Percentiles rank a stretch among this genome's conserved stretches.
These are phyloP conservation scores for Microctenopoma stevenorrisi DNA, from an alignment of 2,797 vertebrate genomes.

Conservation along the genomic window DNA sequence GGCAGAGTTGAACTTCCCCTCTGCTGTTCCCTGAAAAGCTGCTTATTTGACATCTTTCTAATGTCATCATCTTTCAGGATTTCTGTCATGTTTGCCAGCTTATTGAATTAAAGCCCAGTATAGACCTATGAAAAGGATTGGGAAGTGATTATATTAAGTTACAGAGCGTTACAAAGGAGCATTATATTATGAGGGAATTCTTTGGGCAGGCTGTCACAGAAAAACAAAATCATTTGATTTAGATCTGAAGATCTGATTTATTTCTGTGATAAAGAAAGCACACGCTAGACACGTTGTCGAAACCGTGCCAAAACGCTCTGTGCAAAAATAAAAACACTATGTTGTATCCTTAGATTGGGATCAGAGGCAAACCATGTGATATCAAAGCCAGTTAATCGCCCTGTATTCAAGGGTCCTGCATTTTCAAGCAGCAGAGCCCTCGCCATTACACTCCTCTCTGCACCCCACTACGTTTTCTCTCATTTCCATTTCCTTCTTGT, in stretches of 20 bases:
- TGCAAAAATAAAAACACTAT: not conserved
- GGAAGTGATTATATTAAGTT: not conserved
- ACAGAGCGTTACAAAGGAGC: not conserved
- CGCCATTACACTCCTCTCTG: constrained; percentile 6
- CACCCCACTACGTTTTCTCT: constrained; percentile 1
- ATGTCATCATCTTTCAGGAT: constrained; percentile 43
- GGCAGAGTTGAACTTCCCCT: constrained; percentile 32
- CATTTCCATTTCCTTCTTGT: constrained; percentile 12
- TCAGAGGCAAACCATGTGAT: not conserved
- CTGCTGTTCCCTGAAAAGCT: constrained; percentile 31
- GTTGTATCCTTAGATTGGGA: not conserved
- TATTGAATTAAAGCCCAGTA: not conserved
- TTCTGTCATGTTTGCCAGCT: constrained; percentile 22
- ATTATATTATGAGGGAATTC: not conserved
- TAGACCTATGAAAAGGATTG: not conserved
- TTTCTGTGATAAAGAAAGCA: not conserved
- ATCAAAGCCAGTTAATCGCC: no score
- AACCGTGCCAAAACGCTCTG: not conserved
- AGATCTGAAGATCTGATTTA: not conserved
- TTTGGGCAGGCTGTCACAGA: not conserved
- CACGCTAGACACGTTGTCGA: not conserved
- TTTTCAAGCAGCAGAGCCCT: not conserved
- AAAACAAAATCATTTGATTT: not conserved
- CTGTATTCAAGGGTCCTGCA: no score
- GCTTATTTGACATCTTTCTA: constrained; percentile 43